These are phyloP conservation scores for Eulemur rubriventer DNA, from an alignment of 2,797 vertebrate genomes.

Conservation along the genomic window DNA sequence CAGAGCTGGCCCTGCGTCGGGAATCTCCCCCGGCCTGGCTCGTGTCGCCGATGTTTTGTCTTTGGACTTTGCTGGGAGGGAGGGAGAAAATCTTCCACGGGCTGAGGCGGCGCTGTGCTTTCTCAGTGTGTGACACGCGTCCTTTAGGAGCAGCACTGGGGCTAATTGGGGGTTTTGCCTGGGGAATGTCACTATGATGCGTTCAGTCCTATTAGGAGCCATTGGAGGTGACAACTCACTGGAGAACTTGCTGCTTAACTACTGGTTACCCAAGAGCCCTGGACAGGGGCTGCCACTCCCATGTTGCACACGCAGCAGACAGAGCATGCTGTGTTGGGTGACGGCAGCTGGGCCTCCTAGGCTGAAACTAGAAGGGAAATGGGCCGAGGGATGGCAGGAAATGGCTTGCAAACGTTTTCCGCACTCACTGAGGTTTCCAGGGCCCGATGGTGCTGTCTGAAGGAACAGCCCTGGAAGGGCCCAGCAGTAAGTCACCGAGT, in stretches of 20 bases:
- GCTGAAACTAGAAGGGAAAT: neutral
- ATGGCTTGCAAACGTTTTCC: neutral
- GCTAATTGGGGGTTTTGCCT: slow-evolving; percentile 73
- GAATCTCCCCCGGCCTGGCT: neutral
- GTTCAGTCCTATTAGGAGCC: slow-evolving; percentile 66
- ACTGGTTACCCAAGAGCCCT: slow-evolving; percentile 45
- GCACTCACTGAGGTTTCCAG: neutral
- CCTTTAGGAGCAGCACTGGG: slow-evolving; percentile 28
- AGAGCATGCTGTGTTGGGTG: neutral
- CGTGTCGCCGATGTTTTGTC: neutral
- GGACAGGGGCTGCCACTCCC: slow-evolving; percentile 49
- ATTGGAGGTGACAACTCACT: slow-evolving; percentile 45
- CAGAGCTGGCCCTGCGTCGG: neutral
- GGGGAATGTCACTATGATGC: slow-evolving; percentile 65
- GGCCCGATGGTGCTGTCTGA: neutral
- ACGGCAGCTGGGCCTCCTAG: neutral
- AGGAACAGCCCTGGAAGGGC: neutral
- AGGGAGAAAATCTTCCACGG: neutral
- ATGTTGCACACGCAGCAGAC: neutral
- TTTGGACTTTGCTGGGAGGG: neutral
- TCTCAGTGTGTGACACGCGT: slow-evolving; percentile 41
- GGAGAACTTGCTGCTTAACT: neutral
- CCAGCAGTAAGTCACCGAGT: neutral
- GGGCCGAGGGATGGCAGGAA: neutral
- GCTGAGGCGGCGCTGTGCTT: neutral